A percentile compares a stretch with the other conserved stretches of the same genome.
Evolutionary conservation across 1,140 invertebrate species (phyloP).

Genomic region (Galleria mellonella): DNA sequence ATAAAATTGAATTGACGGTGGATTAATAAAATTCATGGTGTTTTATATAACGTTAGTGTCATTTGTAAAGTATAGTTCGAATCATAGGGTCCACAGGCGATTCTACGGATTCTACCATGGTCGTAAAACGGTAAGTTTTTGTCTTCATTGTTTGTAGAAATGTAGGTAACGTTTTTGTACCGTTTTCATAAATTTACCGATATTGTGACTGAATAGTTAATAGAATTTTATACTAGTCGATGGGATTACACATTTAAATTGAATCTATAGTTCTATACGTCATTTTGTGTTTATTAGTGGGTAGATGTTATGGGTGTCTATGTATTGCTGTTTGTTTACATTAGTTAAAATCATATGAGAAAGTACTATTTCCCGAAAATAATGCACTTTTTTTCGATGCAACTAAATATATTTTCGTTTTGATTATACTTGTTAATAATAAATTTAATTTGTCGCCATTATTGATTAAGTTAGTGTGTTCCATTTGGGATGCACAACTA

Average conservation of each 20-base stretch:
- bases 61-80: conserved; percentile 64
- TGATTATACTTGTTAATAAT: too few relatives aligned
- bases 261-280: too few relatives aligned
- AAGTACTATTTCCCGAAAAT: neutral
- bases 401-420: too few relatives aligned
- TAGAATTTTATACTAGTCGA: neutral
- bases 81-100: conserved; percentile 73
- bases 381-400: too few relatives aligned
- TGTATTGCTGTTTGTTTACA: conserved; percentile 5
- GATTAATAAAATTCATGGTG: conserved; percentile 67
- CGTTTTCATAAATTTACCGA: too few relatives aligned
- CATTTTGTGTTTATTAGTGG: neutral
- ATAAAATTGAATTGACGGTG: conserved; percentile 63
- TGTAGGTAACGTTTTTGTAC: neutral
- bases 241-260: too few relatives aligned
- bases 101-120: conserved; percentile 73
- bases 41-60: conserved; percentile 55
- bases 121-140: conserved; percentile 71
- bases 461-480: too few relatives aligned
- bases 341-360: neutral
- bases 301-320: too few relatives aligned
- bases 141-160: conserved; percentile 5
- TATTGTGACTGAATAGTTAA: too few relatives aligned
- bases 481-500: too few relatives aligned
- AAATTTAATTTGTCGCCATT: too few relatives aligned